Evolutionary conservation across 2,888 invertebrate species (phyloP).

Genomic region (Venusia cambrica): DNA sequence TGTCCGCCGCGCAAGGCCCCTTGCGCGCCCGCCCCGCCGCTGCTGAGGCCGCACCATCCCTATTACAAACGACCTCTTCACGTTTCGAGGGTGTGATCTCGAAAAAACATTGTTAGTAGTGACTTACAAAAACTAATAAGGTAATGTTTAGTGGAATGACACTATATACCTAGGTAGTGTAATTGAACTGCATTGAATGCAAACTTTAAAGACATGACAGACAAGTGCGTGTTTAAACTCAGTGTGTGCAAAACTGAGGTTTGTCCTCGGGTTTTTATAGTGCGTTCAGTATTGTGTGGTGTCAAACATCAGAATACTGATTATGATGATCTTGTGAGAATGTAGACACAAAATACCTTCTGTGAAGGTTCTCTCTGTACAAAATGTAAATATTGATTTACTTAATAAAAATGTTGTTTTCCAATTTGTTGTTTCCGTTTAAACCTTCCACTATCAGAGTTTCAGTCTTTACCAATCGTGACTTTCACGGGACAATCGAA

Average conservation of each 20-base stretch:
- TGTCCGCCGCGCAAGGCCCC: slow-evolving; percentile 70
- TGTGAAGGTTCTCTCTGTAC: slow-evolving; percentile 72
- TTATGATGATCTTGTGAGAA: slow-evolving; percentile 21
- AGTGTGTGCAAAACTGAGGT: slow-evolving; percentile 1
- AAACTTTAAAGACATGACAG: too few relatives aligned
- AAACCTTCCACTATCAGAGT: background rate
- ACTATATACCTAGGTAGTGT: too few relatives aligned
- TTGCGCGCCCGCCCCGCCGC: slow-evolving; percentile 58
- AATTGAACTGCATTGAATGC: too few relatives aligned
- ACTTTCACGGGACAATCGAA: too few relatives aligned
- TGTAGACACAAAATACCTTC: slow-evolving; percentile 63
- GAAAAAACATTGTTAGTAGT: too few relatives aligned
- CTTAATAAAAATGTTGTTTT: slow-evolving; percentile 66
- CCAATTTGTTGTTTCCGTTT: slow-evolving; percentile 34
- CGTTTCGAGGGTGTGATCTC: slow-evolving; percentile 67
- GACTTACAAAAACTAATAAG: too few relatives aligned
- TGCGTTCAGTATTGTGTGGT: slow-evolving; percentile 21
- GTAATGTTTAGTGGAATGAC: too few relatives aligned
- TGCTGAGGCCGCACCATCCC: slow-evolving; percentile 57
- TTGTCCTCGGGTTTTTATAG: too few relatives aligned
- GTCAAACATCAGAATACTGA: slow-evolving; percentile 29
- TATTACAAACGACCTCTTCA: slow-evolving; percentile 69
- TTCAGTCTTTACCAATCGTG: background rate
- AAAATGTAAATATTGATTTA: slow-evolving; percentile 64
- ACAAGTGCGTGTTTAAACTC: background rate